Percentiles rank a stretch among this genome's conserved stretches.
These are phyloP conservation scores for Acleris literana DNA, from an alignment of 2,888 invertebrate genomes.

Conservation along the genomic window DNA sequence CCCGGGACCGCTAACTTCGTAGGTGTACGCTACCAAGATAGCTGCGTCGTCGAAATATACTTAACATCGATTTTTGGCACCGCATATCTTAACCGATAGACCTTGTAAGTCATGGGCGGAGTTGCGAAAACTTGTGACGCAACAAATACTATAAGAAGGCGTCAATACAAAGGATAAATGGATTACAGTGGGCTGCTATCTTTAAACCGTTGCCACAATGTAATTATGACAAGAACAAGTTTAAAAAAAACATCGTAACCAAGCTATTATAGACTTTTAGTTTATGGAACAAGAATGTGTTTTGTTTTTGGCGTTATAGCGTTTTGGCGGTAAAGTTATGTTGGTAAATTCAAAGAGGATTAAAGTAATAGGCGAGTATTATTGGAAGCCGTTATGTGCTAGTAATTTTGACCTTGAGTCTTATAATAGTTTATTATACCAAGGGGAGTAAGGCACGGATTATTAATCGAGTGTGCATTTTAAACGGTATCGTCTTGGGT, in stretches of 20 bases:
- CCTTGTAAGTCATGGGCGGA: neutral
- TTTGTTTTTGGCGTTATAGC: too few relatives aligned
- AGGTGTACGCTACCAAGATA: too few relatives aligned
- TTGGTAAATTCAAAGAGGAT: constrained; percentile 28
- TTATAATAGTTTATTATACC: too few relatives aligned
- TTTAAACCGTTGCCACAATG: neutral
- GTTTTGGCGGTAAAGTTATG: constrained; percentile 6
- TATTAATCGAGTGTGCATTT: too few relatives aligned
- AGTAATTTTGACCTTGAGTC: constrained; percentile 20
- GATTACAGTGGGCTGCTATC: constrained; percentile 14
- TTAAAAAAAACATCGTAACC: neutral
- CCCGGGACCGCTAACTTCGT: too few relatives aligned
- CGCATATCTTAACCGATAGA: neutral
- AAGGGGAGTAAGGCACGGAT: too few relatives aligned
- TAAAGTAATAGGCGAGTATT: constrained; percentile 21
- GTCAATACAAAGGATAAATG: constrained; percentile 25
- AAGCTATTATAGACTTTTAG: neutral
- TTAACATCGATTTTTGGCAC: too few relatives aligned
- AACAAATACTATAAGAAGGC: constrained; percentile 22
- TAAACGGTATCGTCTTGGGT: too few relatives aligned
- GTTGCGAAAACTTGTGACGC: constrained; percentile 29
- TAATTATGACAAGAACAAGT: neutral
- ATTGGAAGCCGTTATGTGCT: constrained; percentile 23
- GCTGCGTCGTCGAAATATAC: too few relatives aligned
- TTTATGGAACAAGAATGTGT: too few relatives aligned